These are phyloP conservation scores for Sebastes reedi DNA, from an alignment of 2,797 vertebrate genomes.

Conservation along the genomic window DNA sequence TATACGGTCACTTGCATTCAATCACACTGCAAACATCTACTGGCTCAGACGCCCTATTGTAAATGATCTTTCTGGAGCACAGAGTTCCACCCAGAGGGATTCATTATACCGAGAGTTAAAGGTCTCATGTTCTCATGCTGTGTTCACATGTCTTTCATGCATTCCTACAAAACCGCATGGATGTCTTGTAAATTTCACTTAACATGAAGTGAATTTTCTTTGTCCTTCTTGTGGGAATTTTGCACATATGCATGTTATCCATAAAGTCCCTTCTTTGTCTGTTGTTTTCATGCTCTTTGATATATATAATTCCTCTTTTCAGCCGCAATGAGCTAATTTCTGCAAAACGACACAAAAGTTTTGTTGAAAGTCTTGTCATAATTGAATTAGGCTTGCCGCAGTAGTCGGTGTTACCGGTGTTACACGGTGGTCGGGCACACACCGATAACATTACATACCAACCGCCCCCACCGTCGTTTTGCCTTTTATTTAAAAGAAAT, in stretches of 20 bases:
- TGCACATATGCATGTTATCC: neutral
- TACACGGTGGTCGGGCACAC: no score
- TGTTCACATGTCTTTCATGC: neutral
- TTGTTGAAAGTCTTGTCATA: neutral
- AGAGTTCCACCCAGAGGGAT: constrained; percentile 28
- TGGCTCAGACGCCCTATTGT: constrained; percentile 16
- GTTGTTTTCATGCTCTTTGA: neutral
- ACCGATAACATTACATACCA: no score
- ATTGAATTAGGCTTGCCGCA: no score
- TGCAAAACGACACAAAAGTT: neutral
- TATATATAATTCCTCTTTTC: neutral
- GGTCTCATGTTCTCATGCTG: constrained; percentile 32
- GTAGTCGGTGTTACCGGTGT: no score
- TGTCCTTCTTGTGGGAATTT: neutral
- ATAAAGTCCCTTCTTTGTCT: neutral
- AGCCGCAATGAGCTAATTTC: neutral
- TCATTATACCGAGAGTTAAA: constrained; percentile 3
- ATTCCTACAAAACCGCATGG: neutral
- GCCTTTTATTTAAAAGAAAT: no score
- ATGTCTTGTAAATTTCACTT: neutral
- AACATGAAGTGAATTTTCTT: neutral
- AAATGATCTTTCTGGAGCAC: constrained; percentile 17
- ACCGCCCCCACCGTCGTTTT: no score
- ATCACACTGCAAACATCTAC: constrained; percentile 37
- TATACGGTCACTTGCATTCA: constrained; percentile 39